Evolutionary conservation across 2,797 vertebrate genomes (phyloP), one percentile per base, ranked within the genome.

Genomic region (Girardinus metallicus): DNA sequence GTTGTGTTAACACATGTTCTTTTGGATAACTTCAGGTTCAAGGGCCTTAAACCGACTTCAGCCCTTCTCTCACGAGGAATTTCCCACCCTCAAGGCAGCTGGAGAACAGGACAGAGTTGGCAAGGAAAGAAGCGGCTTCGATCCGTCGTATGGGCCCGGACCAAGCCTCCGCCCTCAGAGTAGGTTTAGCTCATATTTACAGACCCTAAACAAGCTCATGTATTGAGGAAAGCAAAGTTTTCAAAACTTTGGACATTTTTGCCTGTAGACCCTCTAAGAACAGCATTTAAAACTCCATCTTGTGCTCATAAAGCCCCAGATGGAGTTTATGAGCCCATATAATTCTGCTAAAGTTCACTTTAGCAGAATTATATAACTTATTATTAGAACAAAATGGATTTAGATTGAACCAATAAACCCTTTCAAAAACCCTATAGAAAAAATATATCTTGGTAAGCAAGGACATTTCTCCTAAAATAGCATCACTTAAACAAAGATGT

Each of bases 11-110:
- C 7, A n/a, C 16, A 29, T 43, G 76, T 21, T 31, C 41, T 60
- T 76, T 79, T 84, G 34, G 31, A 62, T 79, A 23, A 39, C 73
- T 12, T 57, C 94, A 99, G 98, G 98, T 99, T 99, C 94, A 99
- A 99, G 97, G 98, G 99, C 89, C 98, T 99, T 97, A 99, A 99
- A 96, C 98, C 97, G 98, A 99, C 99, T 98, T 93, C 98, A 99
- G 98, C 98, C 99, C 97, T 99, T 99, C 99, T 99, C 98, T 99
- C 99, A 98, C 98, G 98, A 99, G 98, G 99, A 99, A 97, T 99
- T 99, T 99, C 99, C 99, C 95, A 99, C 98, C 93, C 97, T 99
- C 97, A 99, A 98, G 96, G 99, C 99, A 97, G 99, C 99, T 96
- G 99, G 98, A 93, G 98, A 98, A 97, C 99, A 99, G 98, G 99